Conservation (phyloP, 2,113 vertebrate species). For the Gambusia holbrooki region DNA sequence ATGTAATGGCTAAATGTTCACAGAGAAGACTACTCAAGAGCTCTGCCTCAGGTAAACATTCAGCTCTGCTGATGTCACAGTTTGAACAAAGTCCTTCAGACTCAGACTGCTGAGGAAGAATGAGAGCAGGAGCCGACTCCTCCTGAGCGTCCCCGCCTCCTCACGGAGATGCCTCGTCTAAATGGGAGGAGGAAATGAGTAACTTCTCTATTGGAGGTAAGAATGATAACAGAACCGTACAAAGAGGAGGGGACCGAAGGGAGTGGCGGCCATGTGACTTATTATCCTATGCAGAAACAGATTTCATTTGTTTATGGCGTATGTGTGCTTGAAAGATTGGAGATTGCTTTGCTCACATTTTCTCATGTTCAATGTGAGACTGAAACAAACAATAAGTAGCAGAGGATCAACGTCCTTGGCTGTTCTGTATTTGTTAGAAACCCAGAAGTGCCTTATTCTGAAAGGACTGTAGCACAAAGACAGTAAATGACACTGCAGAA, state of each 20-base stretch:
- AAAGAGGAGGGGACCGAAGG: not conserved
- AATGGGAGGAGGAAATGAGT: slow-evolving; percentile 34
- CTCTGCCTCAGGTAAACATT: slow-evolving; percentile 18
- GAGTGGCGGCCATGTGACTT: not conserved
- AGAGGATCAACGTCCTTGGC: not conserved
- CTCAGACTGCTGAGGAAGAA: not conserved
- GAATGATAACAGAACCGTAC: slow-evolving; percentile 2
- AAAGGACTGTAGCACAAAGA: too few species aligned
- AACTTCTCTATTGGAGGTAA: slow-evolving; percentile 33
- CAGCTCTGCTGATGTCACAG: not conserved
- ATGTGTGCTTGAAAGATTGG: not conserved
- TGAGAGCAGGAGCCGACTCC: slow-evolving; percentile 20
- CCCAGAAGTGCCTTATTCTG: too few species aligned
- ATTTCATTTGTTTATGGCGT: not conserved
- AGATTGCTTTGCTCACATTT: not conserved
- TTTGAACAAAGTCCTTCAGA: not conserved
- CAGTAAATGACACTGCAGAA: too few species aligned
- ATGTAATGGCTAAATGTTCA: not conserved
- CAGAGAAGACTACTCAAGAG: not conserved
- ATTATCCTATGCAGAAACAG: not conserved
- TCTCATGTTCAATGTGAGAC: not conserved
- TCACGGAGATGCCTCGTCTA: slow-evolving; percentile 14
- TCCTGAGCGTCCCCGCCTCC: slow-evolving; percentile 25
- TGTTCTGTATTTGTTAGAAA: too few species aligned
- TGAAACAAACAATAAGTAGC: not conserved